Base-by-base conservation (phyloP, 1,140 invertebrate species). In the Calosoma granatense region DNA sequence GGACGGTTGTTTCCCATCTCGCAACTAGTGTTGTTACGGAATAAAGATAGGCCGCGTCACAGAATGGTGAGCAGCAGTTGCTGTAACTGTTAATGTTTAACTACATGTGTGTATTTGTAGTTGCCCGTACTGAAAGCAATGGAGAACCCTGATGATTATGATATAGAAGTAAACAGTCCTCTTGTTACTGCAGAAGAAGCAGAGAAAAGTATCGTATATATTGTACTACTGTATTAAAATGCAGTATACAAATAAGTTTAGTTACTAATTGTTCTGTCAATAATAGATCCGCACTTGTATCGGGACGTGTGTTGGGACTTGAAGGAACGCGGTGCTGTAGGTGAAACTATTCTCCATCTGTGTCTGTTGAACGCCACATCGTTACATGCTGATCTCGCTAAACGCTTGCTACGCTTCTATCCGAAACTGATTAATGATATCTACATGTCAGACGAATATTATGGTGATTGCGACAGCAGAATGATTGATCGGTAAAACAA, bases 371-470 rank as follows among this genome's bases (percentile, higher is more conserved):
- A 94, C 62, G 88, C 92, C 0, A 92, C 92, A 0, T 86, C 92
- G 0, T 75, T 96, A 30, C 90, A 97, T 68, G 89, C 90, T 4
- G 93, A 97, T 69, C 76, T 99, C 20, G 94, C 93, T 0, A 97
- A 97, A 74, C 73, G 94, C 60, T 75, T 98, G 1, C 72, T 98
- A 0, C 80, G 86, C 51, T 89, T 92, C 69, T 99, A 92, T 75
- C 96, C 96, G 0, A 94, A 93, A 69, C 79, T 98, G 0, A 93
- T 98, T 63, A 90, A 96, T 67, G 96, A 99, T 69, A 87, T 97
- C 61, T 99, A 98, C 71, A 83, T 95, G 68, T 85, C 84, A 47
- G 95, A 99, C 64, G 95, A 98, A 71, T 98, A 98, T 72, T 99
- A 97, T 68, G 94, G 92, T n/a, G n/a, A n/a, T n/a, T n/a, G n/a